phyloP scores from a whole-genome alignment of 2,888 invertebrate genomes.

The Agonopterix alstromeriana region DNA sequence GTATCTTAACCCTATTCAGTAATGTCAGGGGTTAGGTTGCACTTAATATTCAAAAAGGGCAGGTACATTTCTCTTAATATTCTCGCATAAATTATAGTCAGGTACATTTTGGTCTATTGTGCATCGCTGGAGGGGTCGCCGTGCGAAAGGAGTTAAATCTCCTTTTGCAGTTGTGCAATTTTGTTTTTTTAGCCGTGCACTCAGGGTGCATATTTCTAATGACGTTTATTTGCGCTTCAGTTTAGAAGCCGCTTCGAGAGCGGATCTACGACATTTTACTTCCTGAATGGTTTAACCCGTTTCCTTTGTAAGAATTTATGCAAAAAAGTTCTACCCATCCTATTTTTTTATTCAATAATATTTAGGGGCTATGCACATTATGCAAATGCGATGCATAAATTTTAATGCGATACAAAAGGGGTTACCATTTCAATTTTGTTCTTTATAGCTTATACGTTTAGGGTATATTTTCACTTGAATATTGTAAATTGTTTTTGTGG shows the following conservation, averaged over 20 bases:
- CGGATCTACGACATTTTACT: slow-evolving; percentile 68
- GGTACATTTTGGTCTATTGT: slow-evolving; percentile 75
- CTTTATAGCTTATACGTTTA: slow-evolving; percentile 20
- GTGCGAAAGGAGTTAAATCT: slow-evolving; percentile 35
- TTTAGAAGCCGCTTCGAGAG: slow-evolving; percentile 33
- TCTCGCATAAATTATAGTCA: slow-evolving; percentile 78
- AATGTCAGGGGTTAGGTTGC: slow-evolving; percentile 78
- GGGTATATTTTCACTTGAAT: slow-evolving; percentile 25
- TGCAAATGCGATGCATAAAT: slow-evolving; percentile 77
- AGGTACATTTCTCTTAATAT: slow-evolving; percentile 77
- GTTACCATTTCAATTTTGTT: slow-evolving; percentile 23
- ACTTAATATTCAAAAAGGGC: slow-evolving; percentile 78
- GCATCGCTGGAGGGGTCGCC: slow-evolving; percentile 42
- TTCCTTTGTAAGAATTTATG: slow-evolving; percentile 77
- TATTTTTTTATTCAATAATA: slow-evolving; percentile 77
- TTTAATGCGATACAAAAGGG: slow-evolving; percentile 44
- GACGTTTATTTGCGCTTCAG: slow-evolving; percentile 29
- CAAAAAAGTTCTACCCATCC: slow-evolving; percentile 78
- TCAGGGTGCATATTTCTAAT: slow-evolving; percentile 24
- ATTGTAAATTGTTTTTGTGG: slow-evolving; percentile 39
- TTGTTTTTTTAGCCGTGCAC: slow-evolving; percentile 21
- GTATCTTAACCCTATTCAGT: slow-evolving; percentile 75
- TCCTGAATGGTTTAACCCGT: slow-evolving; percentile 75
- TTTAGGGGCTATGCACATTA: slow-evolving; percentile 76
- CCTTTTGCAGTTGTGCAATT: slow-evolving; percentile 24